phyloP scores from a whole-genome alignment of 2,888 invertebrate genomes.

The Hirudinaria manillensis region DNA sequence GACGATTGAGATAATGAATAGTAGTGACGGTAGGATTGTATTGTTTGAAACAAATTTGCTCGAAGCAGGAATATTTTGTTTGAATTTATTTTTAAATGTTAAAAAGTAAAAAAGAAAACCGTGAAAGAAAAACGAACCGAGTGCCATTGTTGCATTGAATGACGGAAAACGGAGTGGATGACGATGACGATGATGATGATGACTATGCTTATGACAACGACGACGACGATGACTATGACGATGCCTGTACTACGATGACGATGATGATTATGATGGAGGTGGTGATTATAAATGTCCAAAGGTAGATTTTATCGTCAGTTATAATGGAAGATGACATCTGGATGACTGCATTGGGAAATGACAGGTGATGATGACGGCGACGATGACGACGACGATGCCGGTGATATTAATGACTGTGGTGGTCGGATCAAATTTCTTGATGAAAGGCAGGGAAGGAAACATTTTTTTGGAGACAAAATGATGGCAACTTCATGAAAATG shows the following conservation, averaged over 20 bases:
- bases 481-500: too few species aligned
- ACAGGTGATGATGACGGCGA: too few species aligned
- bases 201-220: not conserved
- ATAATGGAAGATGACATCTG: too few species aligned
- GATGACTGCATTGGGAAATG: too few species aligned
- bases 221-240: constrained; percentile 1
- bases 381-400: too few species aligned
- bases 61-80: not conserved
- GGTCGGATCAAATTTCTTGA: not conserved
- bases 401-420: constrained; percentile 4
- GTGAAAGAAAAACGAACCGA: too few species aligned
- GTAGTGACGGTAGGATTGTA: too few species aligned
- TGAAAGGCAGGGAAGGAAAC: not conserved
- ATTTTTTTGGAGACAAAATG: too few species aligned
- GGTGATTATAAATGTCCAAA: not conserved
- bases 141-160: too few species aligned
- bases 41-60: too few species aligned
- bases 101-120: not conserved
- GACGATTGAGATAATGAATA: constrained; percentile 21
- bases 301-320: too few species aligned
- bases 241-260: not conserved
- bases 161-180: not conserved
- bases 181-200: not conserved
- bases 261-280: constrained; percentile 6
- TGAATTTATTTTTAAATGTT: not conserved